Evolutionary conservation across 2,797 vertebrate genomes (phyloP).

Genomic region (Sparus aurata): DNA sequence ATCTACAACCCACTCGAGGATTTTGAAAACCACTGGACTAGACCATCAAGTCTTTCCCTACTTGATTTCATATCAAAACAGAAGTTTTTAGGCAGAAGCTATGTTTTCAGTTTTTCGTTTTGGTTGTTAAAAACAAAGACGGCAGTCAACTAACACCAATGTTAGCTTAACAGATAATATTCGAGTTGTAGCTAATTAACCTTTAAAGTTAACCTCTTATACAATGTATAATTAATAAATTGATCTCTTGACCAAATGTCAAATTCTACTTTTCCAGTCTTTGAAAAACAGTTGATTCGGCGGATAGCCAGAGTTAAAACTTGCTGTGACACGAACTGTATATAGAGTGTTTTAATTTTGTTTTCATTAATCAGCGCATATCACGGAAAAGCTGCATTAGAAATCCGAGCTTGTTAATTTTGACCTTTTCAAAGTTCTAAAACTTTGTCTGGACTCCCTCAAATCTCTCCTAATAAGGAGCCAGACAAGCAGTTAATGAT

Average conservation of each 20-base stretch:
- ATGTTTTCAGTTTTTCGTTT: constrained; percentile 8
- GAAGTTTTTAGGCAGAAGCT: background rate
- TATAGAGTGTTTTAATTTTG: constrained; percentile 11
- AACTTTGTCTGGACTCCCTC: constrained; percentile 54
- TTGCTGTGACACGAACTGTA: background rate
- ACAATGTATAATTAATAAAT: background rate
- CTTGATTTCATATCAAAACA: background rate
- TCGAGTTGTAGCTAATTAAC: constrained; percentile 2
- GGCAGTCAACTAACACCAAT: background rate
- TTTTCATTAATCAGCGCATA: constrained; percentile 30
- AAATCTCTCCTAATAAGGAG: constrained; percentile 69
- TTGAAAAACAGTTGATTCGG: background rate
- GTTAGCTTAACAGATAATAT: background rate
- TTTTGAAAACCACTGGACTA: background rate
- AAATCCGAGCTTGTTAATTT: constrained; percentile 45
- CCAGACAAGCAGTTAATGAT: constrained; percentile 62
- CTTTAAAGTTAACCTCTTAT: background rate
- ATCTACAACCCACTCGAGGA: too few species aligned
- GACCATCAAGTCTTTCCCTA: background rate
- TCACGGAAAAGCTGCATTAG: constrained; percentile 34
- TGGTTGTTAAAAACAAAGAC: background rate
- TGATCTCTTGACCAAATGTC: background rate
- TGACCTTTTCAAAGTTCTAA: constrained; percentile 42
- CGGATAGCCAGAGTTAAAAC: background rate
- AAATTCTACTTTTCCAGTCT: background rate